These are phyloP conservation scores for Trichopria drosophilae DNA, from an alignment of 2,888 invertebrate genomes.

Conservation along the genomic window DNA sequence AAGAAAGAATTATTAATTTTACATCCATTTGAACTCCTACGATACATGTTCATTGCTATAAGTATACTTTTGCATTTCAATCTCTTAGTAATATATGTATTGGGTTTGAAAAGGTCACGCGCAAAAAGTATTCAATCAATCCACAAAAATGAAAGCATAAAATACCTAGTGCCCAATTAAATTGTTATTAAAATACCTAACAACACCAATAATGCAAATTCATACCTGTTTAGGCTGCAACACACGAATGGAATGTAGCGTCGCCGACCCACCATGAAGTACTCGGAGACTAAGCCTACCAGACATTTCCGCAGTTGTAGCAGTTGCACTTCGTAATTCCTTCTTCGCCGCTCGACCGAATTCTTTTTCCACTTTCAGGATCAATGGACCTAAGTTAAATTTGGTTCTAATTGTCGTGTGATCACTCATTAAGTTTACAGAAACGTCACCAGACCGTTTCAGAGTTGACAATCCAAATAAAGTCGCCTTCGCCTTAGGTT, in stretches of 20 bases:
- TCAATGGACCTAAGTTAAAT: conserved; percentile 78
- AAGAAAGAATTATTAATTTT: too few species aligned
- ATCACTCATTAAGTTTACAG: conserved; percentile 76
- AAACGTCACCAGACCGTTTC: conserved; percentile 78
- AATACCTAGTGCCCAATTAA: too few species aligned
- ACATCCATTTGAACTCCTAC: too few species aligned
- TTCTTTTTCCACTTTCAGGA: conserved; percentile 78
- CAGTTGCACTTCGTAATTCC: conserved; percentile 82
- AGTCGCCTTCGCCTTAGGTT: conserved; percentile 70
- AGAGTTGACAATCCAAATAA: conserved; percentile 79
- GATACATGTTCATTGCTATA: too few species aligned
- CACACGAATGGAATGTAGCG: conserved; percentile 81
- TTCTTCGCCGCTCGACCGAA: conserved; percentile 78
- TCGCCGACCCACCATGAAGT: conserved; percentile 78
- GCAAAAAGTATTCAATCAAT: too few species aligned
- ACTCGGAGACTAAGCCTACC: conserved; percentile 78
- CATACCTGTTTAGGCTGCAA: conserved; percentile 83
- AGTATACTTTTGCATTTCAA: too few species aligned
- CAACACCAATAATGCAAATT: too few species aligned
- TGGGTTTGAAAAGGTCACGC: too few species aligned
- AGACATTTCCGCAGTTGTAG: conserved; percentile 84
- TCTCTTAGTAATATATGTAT: too few species aligned
- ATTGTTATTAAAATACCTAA: too few species aligned
- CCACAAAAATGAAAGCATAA: too few species aligned
- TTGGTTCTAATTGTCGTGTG: conserved; percentile 82